Evolutionary conservation across 2,113 vertebrate genomes (phyloP).

Genomic region (Cynocephalus volans): DNA sequence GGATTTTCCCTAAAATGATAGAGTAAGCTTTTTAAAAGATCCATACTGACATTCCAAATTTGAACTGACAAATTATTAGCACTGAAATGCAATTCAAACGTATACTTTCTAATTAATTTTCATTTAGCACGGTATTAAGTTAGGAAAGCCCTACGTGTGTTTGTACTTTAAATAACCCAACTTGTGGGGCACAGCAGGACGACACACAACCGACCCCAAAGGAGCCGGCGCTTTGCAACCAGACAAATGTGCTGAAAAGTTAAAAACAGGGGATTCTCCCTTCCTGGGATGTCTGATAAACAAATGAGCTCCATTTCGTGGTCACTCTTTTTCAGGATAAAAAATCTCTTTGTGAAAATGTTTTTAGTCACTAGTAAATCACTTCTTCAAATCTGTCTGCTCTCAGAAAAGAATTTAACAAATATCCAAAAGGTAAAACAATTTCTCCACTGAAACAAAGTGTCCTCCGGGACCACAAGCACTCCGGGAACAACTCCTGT

Average conservation of each 20-base stretch:
- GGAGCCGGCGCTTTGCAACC: neutral
- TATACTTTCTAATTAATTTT: neutral
- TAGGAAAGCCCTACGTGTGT: neutral
- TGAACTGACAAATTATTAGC: neutral
- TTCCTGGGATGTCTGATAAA: neutral
- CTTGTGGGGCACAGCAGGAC: neutral
- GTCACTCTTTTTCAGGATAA: neutral
- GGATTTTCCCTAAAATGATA: conserved; percentile 93
- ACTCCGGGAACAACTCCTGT: rapidly evolving
- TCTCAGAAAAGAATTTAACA: neutral
- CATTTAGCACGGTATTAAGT: neutral
- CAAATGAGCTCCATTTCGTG: neutral
- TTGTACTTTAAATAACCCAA: neutral
- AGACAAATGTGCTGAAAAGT: neutral
- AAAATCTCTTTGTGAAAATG: neutral
- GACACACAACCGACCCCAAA: neutral
- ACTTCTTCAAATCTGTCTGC: neutral
- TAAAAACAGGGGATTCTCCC: too few species aligned
- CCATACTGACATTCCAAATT: neutral
- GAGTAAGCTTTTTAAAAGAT: conserved; percentile 6
- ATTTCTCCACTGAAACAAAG: neutral
- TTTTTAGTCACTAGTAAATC: neutral
- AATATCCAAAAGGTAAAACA: neutral
- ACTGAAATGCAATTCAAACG: neutral
- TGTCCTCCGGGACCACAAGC: rapidly evolving